phyloP scores from a whole-genome alignment of 1,140 invertebrate species.

The Agraylea sexmaculata region DNA sequence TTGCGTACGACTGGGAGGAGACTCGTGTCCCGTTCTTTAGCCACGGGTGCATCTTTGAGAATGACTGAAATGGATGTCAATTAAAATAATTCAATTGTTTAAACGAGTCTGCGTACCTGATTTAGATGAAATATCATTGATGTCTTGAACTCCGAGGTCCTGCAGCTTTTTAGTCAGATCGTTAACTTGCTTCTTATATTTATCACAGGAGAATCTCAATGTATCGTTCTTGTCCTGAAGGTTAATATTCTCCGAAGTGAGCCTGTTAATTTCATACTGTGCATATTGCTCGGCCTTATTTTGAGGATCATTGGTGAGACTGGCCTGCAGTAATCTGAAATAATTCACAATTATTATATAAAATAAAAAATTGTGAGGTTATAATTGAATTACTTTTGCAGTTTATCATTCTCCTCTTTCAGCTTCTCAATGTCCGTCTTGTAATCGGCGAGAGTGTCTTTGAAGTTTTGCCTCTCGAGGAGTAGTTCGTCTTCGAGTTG shows the following conservation, averaged over 20 bases:
- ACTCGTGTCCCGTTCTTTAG: slow-evolving; percentile 14
- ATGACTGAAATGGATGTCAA: neutral
- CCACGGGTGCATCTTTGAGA: slow-evolving; percentile 1
- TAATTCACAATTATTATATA: slow-evolving; percentile 2
- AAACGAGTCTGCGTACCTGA: neutral
- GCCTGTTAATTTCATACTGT: slow-evolving; percentile 68
- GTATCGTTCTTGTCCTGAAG: slow-evolving; percentile 65
- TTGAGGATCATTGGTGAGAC: slow-evolving; percentile 55
- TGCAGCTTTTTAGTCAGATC: slow-evolving; percentile 58
- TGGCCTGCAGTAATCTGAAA: slow-evolving; percentile 51
- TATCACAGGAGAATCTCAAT: slow-evolving; percentile 56
- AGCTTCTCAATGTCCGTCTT: slow-evolving; percentile 66
- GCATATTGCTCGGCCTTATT: slow-evolving; percentile 66
- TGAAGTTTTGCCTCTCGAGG: slow-evolving; percentile 64
- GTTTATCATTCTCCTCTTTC: slow-evolving; percentile 68
- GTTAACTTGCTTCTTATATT: slow-evolving; percentile 64
- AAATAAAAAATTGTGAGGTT: slow-evolving; percentile 2
- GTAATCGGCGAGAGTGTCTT: slow-evolving; percentile 59
- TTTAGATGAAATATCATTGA: slow-evolving; percentile 25
- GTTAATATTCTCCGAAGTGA: slow-evolving; percentile 68
- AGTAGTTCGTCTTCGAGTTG: slow-evolving; percentile 85
- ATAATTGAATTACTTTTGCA: slow-evolving; percentile 49
- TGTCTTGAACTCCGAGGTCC: slow-evolving; percentile 45
- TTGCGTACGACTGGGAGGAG: slow-evolving; percentile 48
- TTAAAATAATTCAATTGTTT: neutral